Conservation (phyloP, 1,140 invertebrate species). For the Meloidogyne floridensis region DNA sequence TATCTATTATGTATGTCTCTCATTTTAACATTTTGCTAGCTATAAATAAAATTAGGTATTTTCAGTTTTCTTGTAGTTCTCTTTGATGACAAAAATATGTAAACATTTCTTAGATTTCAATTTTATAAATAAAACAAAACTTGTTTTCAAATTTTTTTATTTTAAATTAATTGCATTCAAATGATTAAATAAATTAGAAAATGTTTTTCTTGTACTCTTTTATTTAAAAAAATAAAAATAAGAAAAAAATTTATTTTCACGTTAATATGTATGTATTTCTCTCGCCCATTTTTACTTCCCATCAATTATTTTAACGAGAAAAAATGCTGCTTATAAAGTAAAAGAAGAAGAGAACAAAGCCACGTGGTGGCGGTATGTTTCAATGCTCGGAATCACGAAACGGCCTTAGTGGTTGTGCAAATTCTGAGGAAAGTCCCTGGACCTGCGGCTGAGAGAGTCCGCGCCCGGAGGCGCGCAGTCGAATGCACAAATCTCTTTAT, state of each 20-base stretch:
- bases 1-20: too few species aligned
- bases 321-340: background rate
- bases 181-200: too few species aligned
- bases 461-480: conserved; percentile 32
- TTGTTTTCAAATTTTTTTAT: too few species aligned
- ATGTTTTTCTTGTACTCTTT: too few species aligned
- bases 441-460: conserved; percentile 40
- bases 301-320: background rate
- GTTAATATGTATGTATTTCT: background rate
- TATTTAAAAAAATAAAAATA: too few species aligned
- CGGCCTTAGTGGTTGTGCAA: conserved; percentile 21
- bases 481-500: background rate
- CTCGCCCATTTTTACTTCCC: background rate
- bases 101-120: too few species aligned
- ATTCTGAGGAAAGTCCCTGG: conserved; percentile 42
- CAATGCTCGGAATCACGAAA: conserved; percentile 32
- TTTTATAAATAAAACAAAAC: too few species aligned
- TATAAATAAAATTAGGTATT: too few species aligned
- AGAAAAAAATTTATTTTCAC: background rate
- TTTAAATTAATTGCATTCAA: too few species aligned
- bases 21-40: too few species aligned
- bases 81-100: too few species aligned
- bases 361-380: conserved; percentile 22
- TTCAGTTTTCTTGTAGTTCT: too few species aligned
- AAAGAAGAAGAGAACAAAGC: background rate